Conservation (phyloP, 2,113 vertebrate species). For the Lophura nycthemera region DNA sequence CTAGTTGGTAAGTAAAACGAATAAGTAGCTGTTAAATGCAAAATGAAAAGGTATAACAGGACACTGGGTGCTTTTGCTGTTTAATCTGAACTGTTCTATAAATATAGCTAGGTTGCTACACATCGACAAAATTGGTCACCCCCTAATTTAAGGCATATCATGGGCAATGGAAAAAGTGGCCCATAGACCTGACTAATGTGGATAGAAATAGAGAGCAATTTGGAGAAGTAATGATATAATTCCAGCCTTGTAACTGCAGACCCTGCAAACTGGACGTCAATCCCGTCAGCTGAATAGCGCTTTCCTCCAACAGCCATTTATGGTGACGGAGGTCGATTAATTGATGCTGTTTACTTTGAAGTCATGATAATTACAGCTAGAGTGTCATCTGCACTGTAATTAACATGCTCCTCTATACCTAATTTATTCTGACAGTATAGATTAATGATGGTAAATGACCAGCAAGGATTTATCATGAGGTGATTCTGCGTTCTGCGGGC, state of each 20-base stretch:
- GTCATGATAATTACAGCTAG: conserved; percentile 35
- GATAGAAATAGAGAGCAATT: conserved; percentile 26
- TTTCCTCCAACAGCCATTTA: background rate
- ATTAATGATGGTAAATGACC: conserved; percentile 57
- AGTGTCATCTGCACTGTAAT: conserved; percentile 42
- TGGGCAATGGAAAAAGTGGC: conserved; percentile 29
- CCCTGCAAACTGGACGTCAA: background rate
- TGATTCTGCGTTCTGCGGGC: background rate
- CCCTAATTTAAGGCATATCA: conserved; percentile 41
- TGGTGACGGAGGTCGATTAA: background rate
- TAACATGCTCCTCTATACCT: conserved; percentile 31
- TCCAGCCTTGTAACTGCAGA: background rate
- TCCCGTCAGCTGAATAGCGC: background rate
- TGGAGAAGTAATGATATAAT: conserved; percentile 6
- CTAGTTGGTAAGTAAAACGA: conserved; percentile 43
- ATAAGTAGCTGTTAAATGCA: conserved; percentile 58
- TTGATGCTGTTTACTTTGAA: background rate
- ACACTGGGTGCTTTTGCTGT: conserved; percentile 36
- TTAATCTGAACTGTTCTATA: conserved; percentile 47
- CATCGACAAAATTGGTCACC: conserved; percentile 38
- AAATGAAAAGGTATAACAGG: conserved; percentile 40
- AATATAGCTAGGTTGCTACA: conserved; percentile 30
- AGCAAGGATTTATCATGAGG: conserved; percentile 48
- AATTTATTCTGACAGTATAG: conserved; percentile 62
- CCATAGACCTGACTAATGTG: conserved; percentile 40